These are phyloP conservation scores for Drosophila sechellia DNA, from an alignment of 1,140 invertebrate species.

Conservation along the genomic window DNA sequence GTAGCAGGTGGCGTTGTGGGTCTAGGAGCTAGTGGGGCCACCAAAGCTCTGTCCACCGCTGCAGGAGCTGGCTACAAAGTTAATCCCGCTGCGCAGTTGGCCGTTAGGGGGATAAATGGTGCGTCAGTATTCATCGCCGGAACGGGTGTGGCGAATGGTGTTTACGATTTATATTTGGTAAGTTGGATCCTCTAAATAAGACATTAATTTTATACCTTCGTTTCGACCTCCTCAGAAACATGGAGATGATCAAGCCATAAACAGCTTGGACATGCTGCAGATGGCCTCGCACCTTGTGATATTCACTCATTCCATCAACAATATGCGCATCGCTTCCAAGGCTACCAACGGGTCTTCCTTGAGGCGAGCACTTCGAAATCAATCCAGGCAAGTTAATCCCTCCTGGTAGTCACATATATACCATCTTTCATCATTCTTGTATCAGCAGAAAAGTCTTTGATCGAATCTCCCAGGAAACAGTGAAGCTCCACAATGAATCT, in stretches of 20 bases:
- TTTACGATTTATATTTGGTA: constrained; percentile 70
- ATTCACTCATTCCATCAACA: constrained; percentile 76
- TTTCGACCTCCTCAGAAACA: constrained; percentile 28
- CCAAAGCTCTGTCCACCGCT: constrained; percentile 30
- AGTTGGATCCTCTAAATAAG: not conserved
- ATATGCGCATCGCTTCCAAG: constrained; percentile 66
- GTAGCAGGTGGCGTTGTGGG: constrained; percentile 68
- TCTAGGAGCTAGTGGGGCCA: constrained; percentile 68
- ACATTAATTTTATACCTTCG: not conserved
- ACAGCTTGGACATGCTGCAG: constrained; percentile 61
- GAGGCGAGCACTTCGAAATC: constrained; percentile 39
- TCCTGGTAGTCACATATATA: fast-evolving
- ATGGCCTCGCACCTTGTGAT: constrained; percentile 67
- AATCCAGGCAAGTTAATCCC: constrained; percentile 27
- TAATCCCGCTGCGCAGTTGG: constrained; percentile 41
- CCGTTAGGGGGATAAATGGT: constrained; percentile 67
- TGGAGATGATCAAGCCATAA: constrained; percentile 58
- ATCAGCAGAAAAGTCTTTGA: constrained; percentile 38
- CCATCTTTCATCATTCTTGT: too few species aligned
- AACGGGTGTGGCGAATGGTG: constrained; percentile 57
- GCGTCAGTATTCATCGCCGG: constrained; percentile 67
- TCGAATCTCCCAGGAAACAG: constrained; percentile 53
- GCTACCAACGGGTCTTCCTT: constrained; percentile 56
- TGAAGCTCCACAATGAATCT: constrained; percentile 41
- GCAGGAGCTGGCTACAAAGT: constrained; percentile 41